A percentile compares a stretch with the other conserved stretches of the same genome.
phyloP scores from a whole-genome alignment of 2,113 vertebrate genomes.

The Plotosus lineatus region DNA sequence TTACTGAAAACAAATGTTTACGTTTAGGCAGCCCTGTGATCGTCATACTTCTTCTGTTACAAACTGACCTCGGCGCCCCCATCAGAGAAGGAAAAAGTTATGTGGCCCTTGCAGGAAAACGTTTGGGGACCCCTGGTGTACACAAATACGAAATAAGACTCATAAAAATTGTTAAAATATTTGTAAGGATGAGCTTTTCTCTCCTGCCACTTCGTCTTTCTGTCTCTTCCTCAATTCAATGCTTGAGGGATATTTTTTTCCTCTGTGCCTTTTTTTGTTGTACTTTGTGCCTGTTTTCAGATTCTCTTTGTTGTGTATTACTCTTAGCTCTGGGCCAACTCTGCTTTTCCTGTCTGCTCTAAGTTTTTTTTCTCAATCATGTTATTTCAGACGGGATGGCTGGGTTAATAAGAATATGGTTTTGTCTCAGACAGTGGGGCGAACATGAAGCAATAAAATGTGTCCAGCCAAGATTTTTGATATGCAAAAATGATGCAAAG shows the following conservation, averaged over 20 bases:
- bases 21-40: too few relatives aligned
- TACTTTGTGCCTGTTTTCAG: slow-evolving; percentile 5
- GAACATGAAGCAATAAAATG: slow-evolving; percentile 35
- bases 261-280: background rate
- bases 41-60: too few relatives aligned
- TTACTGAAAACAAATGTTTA: too few relatives aligned
- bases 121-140: slow-evolving; percentile 3
- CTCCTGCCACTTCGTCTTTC: slow-evolving; percentile 8
- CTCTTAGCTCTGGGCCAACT: background rate
- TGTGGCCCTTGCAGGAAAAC: too few relatives aligned
- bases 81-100: too few relatives aligned
- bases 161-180: background rate
- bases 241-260: background rate
- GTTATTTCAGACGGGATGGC: background rate
- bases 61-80: too few relatives aligned
- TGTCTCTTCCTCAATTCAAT: background rate
- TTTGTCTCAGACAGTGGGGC: background rate
- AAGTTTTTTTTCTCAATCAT: background rate
- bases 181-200: slow-evolving; percentile 13
- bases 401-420: background rate
- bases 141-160: slow-evolving; percentile 1
- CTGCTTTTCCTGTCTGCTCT: background rate
- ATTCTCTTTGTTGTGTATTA: background rate
- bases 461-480: slow-evolving; percentile 22
- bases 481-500: slow-evolving; percentile 4